Percentiles rank a stretch among this genome's conserved stretches.
Conservation (phyloP, 2,113 vertebrate genomes). For the Oncorhynchus keta region DNA sequence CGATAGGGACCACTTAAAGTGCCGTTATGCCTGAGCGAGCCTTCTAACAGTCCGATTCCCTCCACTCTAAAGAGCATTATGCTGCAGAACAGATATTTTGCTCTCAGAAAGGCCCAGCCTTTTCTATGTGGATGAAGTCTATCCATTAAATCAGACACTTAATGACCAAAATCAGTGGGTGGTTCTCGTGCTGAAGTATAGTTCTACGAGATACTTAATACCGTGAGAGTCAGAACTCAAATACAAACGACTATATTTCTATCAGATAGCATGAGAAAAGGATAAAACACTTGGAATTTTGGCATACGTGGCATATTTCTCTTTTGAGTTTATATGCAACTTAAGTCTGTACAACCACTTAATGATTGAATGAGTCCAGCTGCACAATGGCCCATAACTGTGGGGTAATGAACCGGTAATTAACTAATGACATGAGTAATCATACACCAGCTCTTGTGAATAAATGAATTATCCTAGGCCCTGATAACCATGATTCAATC, state of each 20-base stretch:
- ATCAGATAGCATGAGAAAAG: neutral
- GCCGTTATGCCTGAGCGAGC: slow-evolving; percentile 31
- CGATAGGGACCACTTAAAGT: slow-evolving; percentile 53
- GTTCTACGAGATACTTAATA: slow-evolving; percentile 40
- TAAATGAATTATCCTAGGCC: neutral
- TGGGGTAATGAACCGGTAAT: too few species aligned
- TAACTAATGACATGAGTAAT: too few species aligned
- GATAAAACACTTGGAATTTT: neutral
- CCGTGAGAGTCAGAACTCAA: slow-evolving; percentile 14
- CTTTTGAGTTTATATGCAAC: neutral
- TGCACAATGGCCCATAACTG: too few species aligned
- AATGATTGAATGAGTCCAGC: neutral
- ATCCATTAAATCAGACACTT: slow-evolving; percentile 23
- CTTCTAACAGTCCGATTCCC: slow-evolving; percentile 34
- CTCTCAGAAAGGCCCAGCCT: slow-evolving; percentile 26
- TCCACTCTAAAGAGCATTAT: slow-evolving; percentile 46
- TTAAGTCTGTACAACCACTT: neutral
- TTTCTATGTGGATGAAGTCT: neutral
- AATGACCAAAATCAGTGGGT: slow-evolving; percentile 33
- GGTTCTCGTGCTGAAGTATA: slow-evolving; percentile 22
- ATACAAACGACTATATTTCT: slow-evolving; percentile 12
- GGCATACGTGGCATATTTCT: neutral
- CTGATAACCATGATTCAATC: neutral
- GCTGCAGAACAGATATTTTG: slow-evolving; percentile 17
- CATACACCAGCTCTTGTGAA: too few species aligned